Evolutionary conservation across 2,888 invertebrate genomes (phyloP).

Genomic region (Bruchidius siliquastri): DNA sequence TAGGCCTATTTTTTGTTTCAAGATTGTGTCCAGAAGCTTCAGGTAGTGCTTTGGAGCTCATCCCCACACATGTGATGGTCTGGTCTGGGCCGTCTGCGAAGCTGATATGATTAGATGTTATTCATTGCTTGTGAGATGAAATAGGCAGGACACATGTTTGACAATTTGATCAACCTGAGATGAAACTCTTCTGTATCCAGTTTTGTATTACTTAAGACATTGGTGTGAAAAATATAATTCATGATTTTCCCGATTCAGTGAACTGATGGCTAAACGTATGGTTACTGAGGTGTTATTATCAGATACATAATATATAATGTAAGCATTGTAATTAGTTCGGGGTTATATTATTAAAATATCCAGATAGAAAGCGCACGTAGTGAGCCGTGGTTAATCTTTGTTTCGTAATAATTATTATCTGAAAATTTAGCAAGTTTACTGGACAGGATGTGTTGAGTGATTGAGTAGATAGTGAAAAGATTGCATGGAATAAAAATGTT

Average conservation of each 20-base stretch:
- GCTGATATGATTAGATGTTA: too few relatives aligned
- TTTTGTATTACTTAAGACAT: too few relatives aligned
- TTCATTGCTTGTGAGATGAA: too few relatives aligned
- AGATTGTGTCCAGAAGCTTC: too few relatives aligned
- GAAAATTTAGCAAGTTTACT: background rate
- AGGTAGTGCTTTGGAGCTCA: too few relatives aligned
- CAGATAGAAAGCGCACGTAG: slow-evolving; percentile 6
- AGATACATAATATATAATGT: background rate
- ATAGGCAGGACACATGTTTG: too few relatives aligned
- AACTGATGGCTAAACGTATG: background rate
- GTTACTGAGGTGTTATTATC: background rate
- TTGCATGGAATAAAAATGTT: background rate
- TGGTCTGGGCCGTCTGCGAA: too few relatives aligned
- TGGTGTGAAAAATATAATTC: too few relatives aligned
- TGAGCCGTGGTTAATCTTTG: slow-evolving; percentile 3
- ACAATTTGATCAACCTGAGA: too few relatives aligned
- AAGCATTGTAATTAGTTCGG: slow-evolving; percentile 1
- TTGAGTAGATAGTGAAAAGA: background rate
- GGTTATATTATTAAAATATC: slow-evolving; percentile 3
- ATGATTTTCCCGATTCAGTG: background rate
- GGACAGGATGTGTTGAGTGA: background rate
- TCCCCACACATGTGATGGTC: too few relatives aligned
- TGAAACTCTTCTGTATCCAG: too few relatives aligned
- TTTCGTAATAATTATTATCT: slow-evolving; percentile 6
- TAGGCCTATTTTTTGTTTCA: too few relatives aligned